A percentile compares a stretch with the other conserved stretches of the same genome.
phyloP scores from a whole-genome alignment of 2,797 vertebrate genomes.

The Octomys mimax region DNA sequence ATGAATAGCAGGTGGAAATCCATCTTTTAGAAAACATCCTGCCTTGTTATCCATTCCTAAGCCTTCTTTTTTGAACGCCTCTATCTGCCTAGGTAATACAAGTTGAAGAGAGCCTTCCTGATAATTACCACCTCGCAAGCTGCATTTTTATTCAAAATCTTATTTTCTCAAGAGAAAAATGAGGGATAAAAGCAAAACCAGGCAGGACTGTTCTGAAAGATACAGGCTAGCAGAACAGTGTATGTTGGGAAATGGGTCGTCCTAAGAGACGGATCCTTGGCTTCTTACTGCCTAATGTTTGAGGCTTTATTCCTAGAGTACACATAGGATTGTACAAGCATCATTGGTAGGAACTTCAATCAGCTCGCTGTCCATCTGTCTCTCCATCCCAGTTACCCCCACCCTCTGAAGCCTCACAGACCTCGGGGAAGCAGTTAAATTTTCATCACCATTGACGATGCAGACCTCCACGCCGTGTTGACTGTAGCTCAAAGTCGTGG shows the following conservation, averaged over 20 bases:
- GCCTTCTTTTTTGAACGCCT: not conserved
- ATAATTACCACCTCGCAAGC: not conserved
- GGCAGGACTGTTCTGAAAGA: not conserved
- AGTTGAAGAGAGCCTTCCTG: not conserved
- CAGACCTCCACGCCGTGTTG: fast-evolving
- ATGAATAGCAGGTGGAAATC: not conserved
- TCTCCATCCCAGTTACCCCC: fast-evolving
- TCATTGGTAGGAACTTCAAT: fast-evolving
- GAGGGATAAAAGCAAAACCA: not conserved
- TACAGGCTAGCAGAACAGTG: not conserved
- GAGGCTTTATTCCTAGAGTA: not conserved
- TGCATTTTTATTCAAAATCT: not conserved
- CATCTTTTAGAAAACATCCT: not conserved
- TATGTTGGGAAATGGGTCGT: not conserved
- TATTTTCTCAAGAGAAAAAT: constrained; percentile 9
- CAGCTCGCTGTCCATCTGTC: not conserved
- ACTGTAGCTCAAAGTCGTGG: not conserved
- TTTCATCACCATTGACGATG: not conserved
- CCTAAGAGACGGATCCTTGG: not conserved
- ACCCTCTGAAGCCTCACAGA: not conserved
- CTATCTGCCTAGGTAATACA: not conserved
- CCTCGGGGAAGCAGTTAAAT: not conserved
- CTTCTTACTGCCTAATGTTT: not conserved
- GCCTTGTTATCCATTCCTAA: not conserved
- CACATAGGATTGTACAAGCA: not conserved